These are phyloP conservation scores for Lymantria monacha DNA, from an alignment of 2,888 invertebrate genomes.

Conservation along the genomic window DNA sequence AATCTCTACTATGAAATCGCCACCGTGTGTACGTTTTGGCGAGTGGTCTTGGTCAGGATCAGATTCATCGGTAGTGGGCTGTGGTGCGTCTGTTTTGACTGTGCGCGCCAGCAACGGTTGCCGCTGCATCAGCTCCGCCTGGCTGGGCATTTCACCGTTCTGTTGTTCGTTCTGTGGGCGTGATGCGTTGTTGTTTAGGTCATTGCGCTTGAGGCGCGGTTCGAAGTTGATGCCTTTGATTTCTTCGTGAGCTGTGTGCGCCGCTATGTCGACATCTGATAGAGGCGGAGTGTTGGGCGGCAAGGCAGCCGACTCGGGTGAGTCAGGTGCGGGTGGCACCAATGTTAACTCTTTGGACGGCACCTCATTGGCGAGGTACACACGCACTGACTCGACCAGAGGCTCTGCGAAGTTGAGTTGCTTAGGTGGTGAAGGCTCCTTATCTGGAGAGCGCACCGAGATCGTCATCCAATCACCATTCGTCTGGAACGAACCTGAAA, in stretches of 20 bases:
- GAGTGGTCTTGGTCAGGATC: slow-evolving; percentile 73
- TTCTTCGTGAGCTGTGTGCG: slow-evolving; percentile 66
- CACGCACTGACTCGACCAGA: slow-evolving; percentile 73
- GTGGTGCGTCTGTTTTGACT: slow-evolving; percentile 63
- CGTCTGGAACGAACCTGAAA: slow-evolving; percentile 74
- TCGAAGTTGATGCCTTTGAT: slow-evolving; percentile 76
- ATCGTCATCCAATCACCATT: slow-evolving; percentile 82
- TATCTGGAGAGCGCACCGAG: slow-evolving; percentile 68
- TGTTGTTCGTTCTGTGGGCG: slow-evolving; percentile 38
- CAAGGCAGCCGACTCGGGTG: slow-evolving; percentile 25
- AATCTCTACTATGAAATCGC: slow-evolving; percentile 73
- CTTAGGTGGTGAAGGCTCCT: slow-evolving; percentile 66
- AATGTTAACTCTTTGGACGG: slow-evolving; percentile 63
- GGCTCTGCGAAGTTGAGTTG: slow-evolving; percentile 73
- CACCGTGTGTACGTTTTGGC: slow-evolving; percentile 60
- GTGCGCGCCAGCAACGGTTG: slow-evolving; percentile 76
- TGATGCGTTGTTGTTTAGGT: slow-evolving; percentile 78
- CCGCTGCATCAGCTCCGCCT: slow-evolving; percentile 78
- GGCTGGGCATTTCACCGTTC: slow-evolving; percentile 66
- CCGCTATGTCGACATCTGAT: slow-evolving; percentile 71
- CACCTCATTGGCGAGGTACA: slow-evolving; percentile 70
- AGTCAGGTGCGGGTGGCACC: slow-evolving; percentile 41
- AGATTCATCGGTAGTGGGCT: slow-evolving; percentile 69
- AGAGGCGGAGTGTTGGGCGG: slow-evolving; percentile 39
- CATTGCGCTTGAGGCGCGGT: slow-evolving; percentile 70